Evolutionary conservation across 1,140 invertebrate genomes (phyloP), one percentile per base, ranked within the genome.

Genomic region (Sycophila sp.): DNA sequence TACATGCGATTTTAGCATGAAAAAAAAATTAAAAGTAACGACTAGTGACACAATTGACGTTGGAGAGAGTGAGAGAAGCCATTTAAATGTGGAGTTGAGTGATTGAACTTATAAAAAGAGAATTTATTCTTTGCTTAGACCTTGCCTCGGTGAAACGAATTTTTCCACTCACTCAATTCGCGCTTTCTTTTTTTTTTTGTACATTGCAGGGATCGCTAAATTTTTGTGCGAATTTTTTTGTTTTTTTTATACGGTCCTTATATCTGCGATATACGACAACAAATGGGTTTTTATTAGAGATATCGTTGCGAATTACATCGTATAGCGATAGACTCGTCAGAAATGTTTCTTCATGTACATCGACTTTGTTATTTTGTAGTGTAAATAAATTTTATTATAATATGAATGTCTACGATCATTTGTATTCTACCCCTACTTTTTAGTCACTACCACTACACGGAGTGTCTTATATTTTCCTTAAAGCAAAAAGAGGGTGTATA

Each of bases 381-480:
- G 83, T 82, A 84, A 85, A 85, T 85, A 84, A 83, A 84, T 83
- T 78, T 78, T 79, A 81, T 83, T 83, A 72, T 79, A 77, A 76
- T 78, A 83, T 78, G 28, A 78, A 75, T 40, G 17, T 19, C 1
- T 51, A 13, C n/a, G 1, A 2, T 51, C 34, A 24, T 60, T 51
- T 58, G 53, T 65, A 59, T 19, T 40, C n/a, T n/a, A n/a, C n/a
- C n/a, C n/a, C n/a, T n/a, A n/a, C n/a, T n/a, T n/a, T n/a, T n/a
- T n/a, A n/a, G n/a, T n/a, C n/a, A n/a, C n/a, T n/a, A n/a, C n/a
- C n/a, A n/a, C n/a, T n/a, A n/a, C n/a, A n/a, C n/a, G n/a, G n/a
- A n/a, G n/a, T n/a, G n/a, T n/a, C n/a, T n/a, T n/a, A n/a, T n/a
- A n/a, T n/a, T n/a, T n/a, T n/a, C n/a, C n/a, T n/a, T n/a, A n/a